A percentile compares a stretch with the other conserved stretches of the same genome.
Evolutionary conservation across 1,140 invertebrate genomes (phyloP).

Genomic region (Drosophila albomicans): DNA sequence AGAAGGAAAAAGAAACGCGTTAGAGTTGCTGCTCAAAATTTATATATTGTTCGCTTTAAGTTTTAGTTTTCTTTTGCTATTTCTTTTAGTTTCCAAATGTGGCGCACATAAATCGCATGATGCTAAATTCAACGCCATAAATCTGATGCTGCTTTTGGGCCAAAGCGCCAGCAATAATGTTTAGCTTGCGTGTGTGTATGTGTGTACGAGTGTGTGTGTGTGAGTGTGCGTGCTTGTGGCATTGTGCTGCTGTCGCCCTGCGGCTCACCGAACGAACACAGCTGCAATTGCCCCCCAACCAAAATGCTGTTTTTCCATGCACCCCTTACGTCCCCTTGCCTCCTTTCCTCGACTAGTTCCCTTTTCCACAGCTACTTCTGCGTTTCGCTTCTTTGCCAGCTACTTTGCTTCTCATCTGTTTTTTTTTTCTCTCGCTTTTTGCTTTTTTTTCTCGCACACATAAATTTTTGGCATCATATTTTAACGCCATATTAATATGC

Average conservation of each 20-base stretch:
- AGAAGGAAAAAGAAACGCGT: conserved; percentile 6
- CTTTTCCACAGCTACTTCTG: neutral
- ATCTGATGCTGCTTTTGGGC: conserved; percentile 57
- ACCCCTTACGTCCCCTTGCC: neutral
- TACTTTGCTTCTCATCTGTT: conserved; percentile 32
- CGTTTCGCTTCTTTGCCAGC: conserved; percentile 18
- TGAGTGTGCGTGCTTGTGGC: conserved; percentile 10
- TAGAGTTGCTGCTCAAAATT: conserved; percentile 9
- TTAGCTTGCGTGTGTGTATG: conserved; percentile 37
- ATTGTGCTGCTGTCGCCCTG: conserved; percentile 36
- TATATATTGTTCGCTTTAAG: neutral
- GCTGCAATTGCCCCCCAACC: conserved; percentile 29
- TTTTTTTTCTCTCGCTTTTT: neutral
- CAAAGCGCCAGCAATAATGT: conserved; percentile 62
- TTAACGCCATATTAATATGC: conserved; percentile 83
- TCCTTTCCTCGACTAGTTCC: neutral
- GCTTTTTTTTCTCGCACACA: conserved; percentile 64
- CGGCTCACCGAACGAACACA: conserved; percentile 36
- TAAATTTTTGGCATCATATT: conserved; percentile 81
- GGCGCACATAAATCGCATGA: conserved; percentile 71
- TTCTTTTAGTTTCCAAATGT: conserved; percentile 49
- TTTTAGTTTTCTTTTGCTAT: conserved; percentile 12
- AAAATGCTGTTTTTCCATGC: neutral
- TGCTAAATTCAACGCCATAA: conserved; percentile 62
- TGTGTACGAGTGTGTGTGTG: conserved; percentile 3